Evolutionary conservation across 1,140 invertebrate species (phyloP), one percentile per base, ranked within the genome.

Genomic region (Drosophila pruinosa): DNA sequence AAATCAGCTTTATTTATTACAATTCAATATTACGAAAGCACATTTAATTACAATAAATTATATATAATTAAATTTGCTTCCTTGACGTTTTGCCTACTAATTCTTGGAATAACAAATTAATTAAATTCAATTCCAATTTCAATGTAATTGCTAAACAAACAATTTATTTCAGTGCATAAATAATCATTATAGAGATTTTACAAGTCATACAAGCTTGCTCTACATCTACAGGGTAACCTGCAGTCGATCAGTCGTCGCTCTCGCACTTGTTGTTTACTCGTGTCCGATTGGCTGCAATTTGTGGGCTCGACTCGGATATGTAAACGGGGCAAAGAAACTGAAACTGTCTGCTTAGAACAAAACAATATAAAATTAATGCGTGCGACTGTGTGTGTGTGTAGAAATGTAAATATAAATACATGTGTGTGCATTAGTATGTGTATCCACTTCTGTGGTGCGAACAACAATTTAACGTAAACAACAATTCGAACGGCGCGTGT

Each of bases 281-380:
- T 6, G 31, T 34, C 63, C 64, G 31, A 85, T 85, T 85, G 80
- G 81, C 50, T 64, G 53, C 68, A 47, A 68, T 43, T 62, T 68
- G 80, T 74, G 80, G 80, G 80, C 80, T 73, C 80, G 80, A 28
- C 59, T 24, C 38, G 28, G 26, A 24, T 26, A 47, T 59, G 57
- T 41, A 67, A 53, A 36, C 38, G 26, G 39, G 54, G 62, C 69
- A 65, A 59, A 57, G 69, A 52, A 41, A 6, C 62, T 15, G 47
- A 10, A 41, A 6, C 62, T 15, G 47, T 7, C 17, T 38, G 67
- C 24, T 38, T 54, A 48, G 22, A 36, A 47, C 7, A 19, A 39
- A 50, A 22, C 39, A 50, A 14, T 50, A 7, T 15, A 50, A n/a
- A 47, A 47, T 24, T 47, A 47, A 50, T 50, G 14, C 7, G 19